Percentiles rank a stretch among this genome's conserved stretches.
These are phyloP conservation scores for Oostethus manadensis DNA, from an alignment of 2,113 vertebrate genomes.

Conservation along the genomic window DNA sequence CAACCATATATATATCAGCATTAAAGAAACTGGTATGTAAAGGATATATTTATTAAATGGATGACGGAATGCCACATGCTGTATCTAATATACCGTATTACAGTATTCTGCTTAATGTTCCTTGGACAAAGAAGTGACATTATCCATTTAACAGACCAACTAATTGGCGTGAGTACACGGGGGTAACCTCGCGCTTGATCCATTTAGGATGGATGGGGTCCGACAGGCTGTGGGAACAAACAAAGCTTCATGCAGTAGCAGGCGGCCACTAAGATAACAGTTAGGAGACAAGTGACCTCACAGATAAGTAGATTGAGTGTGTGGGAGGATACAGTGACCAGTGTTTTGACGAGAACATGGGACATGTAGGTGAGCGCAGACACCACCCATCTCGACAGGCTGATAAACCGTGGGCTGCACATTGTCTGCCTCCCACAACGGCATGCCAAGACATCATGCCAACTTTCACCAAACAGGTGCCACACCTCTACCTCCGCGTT, in stretches of 20 bases:
- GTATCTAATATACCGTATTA: no score
- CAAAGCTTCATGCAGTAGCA: conserved; percentile 23
- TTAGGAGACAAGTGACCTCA: conserved; percentile 51
- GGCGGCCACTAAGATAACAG: conserved; percentile 48
- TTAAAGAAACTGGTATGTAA: no score
- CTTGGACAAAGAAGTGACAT: neutral
- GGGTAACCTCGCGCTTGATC: conserved; percentile 37
- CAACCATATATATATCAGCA: no score
- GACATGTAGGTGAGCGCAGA: conserved; percentile 24
- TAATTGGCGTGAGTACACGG: conserved; percentile 4
- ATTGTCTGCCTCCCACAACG: neutral
- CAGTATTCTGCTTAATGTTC: no score
- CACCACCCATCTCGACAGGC: neutral
- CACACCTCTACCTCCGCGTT: neutral
- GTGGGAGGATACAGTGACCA: conserved; percentile 37
- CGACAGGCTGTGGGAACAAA: conserved; percentile 37
- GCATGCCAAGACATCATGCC: neutral
- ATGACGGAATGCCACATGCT: no score
- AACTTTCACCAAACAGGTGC: neutral
- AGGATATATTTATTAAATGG: no score
- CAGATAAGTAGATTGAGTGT: conserved; percentile 57
- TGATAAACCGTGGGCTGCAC: conserved; percentile 14
- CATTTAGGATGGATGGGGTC: conserved; percentile 31
- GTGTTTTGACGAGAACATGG: conserved; percentile 45
- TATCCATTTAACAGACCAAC: conserved; percentile 1